A percentile compares a stretch with the other conserved stretches of the same genome.
Evolutionary conservation across 2,888 invertebrate species (phyloP).

Genomic region (Chloroclysta siterata): DNA sequence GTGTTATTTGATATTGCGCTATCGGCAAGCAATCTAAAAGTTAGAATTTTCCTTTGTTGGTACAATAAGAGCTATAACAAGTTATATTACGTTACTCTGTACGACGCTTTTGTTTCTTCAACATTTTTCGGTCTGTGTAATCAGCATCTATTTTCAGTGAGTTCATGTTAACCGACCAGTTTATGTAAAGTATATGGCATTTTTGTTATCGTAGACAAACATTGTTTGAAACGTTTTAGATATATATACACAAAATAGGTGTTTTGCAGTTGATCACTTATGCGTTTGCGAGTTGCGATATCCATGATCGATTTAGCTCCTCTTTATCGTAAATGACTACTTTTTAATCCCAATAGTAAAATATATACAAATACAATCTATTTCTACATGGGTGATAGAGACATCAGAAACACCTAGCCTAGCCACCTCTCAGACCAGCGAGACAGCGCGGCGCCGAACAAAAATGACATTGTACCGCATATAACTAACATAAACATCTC

Average conservation of each 20-base stretch:
- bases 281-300: too few species aligned
- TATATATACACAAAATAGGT: too few species aligned
- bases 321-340: too few species aligned
- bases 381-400: conserved; percentile 52
- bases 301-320: too few species aligned
- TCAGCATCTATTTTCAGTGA: conserved; percentile 7
- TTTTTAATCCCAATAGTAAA: too few species aligned
- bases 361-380: neutral
- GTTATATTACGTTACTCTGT: conserved; percentile 16
- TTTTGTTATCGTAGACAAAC: neutral
- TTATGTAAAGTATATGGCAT: neutral
- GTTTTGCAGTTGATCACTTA: too few species aligned
- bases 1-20: conserved; percentile 17
- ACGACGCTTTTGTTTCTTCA: conserved; percentile 1
- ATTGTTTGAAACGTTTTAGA: neutral
- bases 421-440: conserved; percentile 51
- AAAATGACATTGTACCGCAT: conserved; percentile 46
- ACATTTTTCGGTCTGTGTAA: conserved; percentile 3
- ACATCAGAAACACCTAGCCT: conserved; percentile 52
- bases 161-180: conserved; percentile 1
- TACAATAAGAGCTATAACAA: conserved; percentile 15
- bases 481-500: conserved; percentile 50
- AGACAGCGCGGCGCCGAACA: conserved; percentile 65
- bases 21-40: conserved; percentile 15
- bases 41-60: conserved; percentile 9